phyloP scores from a whole-genome alignment of 2,888 invertebrate species.

The Eupeodes luniger region DNA sequence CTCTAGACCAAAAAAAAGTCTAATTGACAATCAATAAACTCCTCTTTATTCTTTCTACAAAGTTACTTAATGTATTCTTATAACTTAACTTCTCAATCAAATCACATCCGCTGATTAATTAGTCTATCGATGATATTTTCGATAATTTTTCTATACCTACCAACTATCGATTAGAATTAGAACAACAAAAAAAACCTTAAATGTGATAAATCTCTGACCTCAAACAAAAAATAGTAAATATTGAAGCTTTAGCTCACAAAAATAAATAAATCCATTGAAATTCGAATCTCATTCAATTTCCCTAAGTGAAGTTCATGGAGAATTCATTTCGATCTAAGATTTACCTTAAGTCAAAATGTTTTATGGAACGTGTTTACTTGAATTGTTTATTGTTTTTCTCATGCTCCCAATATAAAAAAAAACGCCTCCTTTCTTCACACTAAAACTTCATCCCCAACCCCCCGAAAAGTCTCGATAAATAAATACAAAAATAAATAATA shows the following conservation, averaged over 20 bases:
- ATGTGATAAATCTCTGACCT: conserved; percentile 38
- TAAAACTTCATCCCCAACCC: background rate
- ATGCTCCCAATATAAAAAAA: conserved; percentile 33
- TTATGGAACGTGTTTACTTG: conserved; percentile 74
- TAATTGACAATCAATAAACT: no score
- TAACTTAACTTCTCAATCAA: no score
- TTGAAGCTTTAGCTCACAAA: background rate
- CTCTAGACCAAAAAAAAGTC: no score
- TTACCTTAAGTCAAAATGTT: conserved; percentile 75
- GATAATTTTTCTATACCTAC: background rate
- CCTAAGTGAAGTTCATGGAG: conserved; percentile 74
- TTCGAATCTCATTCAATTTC: conserved; percentile 68
- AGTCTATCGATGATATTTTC: background rate
- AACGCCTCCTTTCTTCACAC: conserved; percentile 20
- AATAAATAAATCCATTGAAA: conserved; percentile 43
- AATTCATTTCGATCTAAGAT: conserved; percentile 58
- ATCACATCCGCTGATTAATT: no score
- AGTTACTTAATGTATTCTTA: no score
- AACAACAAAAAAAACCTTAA: conserved; percentile 25
- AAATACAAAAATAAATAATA: background rate
- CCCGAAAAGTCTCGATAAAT: conserved; percentile 11
- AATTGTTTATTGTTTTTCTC: conserved; percentile 70
- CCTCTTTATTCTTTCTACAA: no score
- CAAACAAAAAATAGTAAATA: conserved; percentile 12
- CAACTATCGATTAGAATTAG: background rate